phyloP scores from a whole-genome alignment of 2,888 invertebrate genomes.

The Dinocampus coccinellae region DNA sequence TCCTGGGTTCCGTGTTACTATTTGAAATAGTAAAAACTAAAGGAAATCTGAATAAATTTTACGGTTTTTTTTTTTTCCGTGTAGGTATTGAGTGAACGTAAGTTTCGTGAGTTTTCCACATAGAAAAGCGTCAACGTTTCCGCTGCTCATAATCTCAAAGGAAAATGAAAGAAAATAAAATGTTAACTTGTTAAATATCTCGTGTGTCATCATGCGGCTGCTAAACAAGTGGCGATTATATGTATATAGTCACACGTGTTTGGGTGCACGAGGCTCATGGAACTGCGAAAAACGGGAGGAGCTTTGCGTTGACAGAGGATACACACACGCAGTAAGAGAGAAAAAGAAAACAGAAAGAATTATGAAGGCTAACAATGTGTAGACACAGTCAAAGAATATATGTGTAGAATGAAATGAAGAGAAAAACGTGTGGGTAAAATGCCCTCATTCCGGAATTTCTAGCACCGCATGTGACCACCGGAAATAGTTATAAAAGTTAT shows the following conservation, averaged over 20 bases:
- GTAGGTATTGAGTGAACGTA: neutral
- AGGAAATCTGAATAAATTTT: no score
- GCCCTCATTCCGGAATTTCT: neutral
- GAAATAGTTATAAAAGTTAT: slow-evolving; percentile 4
- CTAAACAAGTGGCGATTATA: slow-evolving; percentile 29
- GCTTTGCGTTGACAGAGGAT: slow-evolving; percentile 32
- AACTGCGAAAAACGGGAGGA: slow-evolving; percentile 34
- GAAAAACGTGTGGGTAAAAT: neutral
- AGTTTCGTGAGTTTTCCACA: neutral
- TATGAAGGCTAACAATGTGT: neutral
- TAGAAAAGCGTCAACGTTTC: neutral
- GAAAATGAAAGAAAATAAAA: slow-evolving; percentile 13
- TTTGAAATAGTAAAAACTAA: no score
- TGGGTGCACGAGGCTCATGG: slow-evolving; percentile 13
- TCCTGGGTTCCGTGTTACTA: no score
- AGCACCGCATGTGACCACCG: slow-evolving; percentile 22
- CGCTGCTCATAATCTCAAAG: slow-evolving; percentile 31
- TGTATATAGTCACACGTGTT: slow-evolving; percentile 28
- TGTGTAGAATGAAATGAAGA: neutral
- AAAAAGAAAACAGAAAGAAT: neutral
- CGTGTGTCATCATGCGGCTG: slow-evolving; percentile 21
- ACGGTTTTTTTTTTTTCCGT: no score
- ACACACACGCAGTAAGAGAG: neutral
- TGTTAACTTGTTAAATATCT: slow-evolving; percentile 4
- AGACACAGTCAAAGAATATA: neutral